phyloP scores from a whole-genome alignment of 1,140 invertebrate genomes.

The Caenorhabditis latens region DNA sequence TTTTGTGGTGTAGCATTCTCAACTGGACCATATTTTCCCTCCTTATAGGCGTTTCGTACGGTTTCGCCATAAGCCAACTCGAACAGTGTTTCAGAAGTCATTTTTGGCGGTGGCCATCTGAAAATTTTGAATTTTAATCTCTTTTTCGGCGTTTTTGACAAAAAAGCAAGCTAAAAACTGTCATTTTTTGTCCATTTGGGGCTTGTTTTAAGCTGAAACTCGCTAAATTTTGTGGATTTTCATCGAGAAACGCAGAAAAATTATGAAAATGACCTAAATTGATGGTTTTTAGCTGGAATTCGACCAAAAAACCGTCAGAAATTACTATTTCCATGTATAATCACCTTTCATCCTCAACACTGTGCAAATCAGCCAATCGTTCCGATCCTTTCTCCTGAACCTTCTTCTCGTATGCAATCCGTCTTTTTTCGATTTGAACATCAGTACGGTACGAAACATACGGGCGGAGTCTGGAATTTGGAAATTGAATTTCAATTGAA shows the following conservation, averaged over 20 bases:
- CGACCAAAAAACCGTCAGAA: too few relatives aligned
- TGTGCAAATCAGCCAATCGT: conserved; percentile 69
- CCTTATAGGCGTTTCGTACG: conserved; percentile 67
- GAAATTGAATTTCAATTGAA: too few relatives aligned
- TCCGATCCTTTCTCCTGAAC: conserved; percentile 68
- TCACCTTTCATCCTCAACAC: conserved; percentile 67
- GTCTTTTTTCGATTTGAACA: conserved; percentile 72
- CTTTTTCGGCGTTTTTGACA: too few relatives aligned
- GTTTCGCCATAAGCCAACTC: conserved; percentile 73
- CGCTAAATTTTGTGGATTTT: too few relatives aligned
- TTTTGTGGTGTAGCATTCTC: not conserved
- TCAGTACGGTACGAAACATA: conserved; percentile 89
- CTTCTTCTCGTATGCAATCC: conserved; percentile 62
- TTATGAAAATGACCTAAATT: too few relatives aligned
- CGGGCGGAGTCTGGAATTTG: conserved; percentile 84
- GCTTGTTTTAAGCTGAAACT: too few relatives aligned
- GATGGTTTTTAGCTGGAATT: too few relatives aligned
- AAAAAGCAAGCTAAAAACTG: too few relatives aligned
- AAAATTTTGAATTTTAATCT: not conserved
- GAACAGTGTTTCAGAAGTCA: conserved; percentile 73
- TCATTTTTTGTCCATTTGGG: too few relatives aligned
- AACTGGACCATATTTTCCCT: conserved; percentile 63
- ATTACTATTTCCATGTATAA: not conserved
- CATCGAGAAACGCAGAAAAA: too few relatives aligned
- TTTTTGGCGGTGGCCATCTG: conserved; percentile 73